Conservation (phyloP, 2,113 vertebrate genomes). For the Neodontobutis hainanensis region DNA sequence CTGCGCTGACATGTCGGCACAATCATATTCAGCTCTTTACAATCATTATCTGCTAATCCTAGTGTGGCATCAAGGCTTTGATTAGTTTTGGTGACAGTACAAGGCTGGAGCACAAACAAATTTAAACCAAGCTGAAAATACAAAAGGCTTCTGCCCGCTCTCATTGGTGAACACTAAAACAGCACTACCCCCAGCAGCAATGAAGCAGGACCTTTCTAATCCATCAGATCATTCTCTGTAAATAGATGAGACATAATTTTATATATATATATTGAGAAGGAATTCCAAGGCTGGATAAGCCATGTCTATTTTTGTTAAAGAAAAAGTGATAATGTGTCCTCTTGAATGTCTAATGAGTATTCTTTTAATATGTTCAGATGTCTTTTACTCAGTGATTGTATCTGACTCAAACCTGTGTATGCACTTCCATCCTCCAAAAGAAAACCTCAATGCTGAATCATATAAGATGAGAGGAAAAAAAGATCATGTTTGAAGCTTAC, state of each 20-base stretch:
- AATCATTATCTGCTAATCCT: conserved; percentile 48
- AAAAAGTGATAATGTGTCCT: conserved; percentile 70
- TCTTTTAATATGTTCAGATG: conserved; percentile 72
- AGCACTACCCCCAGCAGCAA: conserved; percentile 69
- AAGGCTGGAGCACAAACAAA: conserved; percentile 39
- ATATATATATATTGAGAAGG: conserved; percentile 78
- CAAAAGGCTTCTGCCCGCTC: conserved; percentile 28
- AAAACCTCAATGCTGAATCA: conserved; percentile 61
- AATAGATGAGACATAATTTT: conserved; percentile 79
- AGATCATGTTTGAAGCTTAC: conserved; percentile 61
- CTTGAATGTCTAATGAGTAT: conserved; percentile 76
- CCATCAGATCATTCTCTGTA: conserved; percentile 79
- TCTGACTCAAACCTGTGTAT: conserved; percentile 68
- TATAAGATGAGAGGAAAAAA: conserved; percentile 26
- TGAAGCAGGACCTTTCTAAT: conserved; percentile 73
- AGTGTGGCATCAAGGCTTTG: conserved; percentile 14
- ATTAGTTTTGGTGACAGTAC: conserved; percentile 19
- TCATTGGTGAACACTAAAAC: conserved; percentile 49
- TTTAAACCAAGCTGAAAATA: conserved; percentile 13
- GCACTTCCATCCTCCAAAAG: conserved; percentile 66
- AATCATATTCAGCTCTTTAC: conserved; percentile 58
- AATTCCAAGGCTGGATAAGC: conserved; percentile 82
- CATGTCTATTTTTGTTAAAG: conserved; percentile 85
- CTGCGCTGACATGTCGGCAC: conserved; percentile 32
- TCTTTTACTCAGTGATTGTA: conserved; percentile 77